Percentiles rank a stretch among this genome's conserved stretches.
These are phyloP conservation scores for Mimachlamys varia DNA, from an alignment of 2,888 invertebrate genomes.

Conservation along the genomic window DNA sequence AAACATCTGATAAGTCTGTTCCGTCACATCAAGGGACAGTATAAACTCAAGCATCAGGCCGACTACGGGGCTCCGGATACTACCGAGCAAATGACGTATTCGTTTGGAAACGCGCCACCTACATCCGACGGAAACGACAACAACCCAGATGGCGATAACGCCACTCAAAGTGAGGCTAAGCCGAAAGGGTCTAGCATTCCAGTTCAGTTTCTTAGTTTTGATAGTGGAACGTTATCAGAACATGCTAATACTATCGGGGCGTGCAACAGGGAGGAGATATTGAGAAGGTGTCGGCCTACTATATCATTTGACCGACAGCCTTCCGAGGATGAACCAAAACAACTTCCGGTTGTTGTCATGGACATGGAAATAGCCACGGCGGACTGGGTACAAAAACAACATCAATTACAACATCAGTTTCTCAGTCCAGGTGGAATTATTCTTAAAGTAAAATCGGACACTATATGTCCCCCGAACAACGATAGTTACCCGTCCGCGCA, in stretches of 20 bases:
- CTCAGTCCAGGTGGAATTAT: slow-evolving; percentile 50
- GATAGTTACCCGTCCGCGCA: slow-evolving; percentile 47
- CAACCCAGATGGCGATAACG: neutral
- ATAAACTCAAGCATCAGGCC: slow-evolving; percentile 10
- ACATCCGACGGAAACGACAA: neutral
- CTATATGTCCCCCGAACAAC: slow-evolving; percentile 51
- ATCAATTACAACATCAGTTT: slow-evolving; percentile 49
- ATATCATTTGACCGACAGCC: slow-evolving; percentile 12
- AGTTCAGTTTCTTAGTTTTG: slow-evolving; percentile 27
- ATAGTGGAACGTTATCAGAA: neutral
- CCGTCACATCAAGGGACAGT: neutral
- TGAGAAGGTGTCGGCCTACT: neutral
- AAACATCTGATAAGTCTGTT: slow-evolving; percentile 47
- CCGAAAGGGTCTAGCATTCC: neutral
- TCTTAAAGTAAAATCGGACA: slow-evolving; percentile 53
- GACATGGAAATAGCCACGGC: slow-evolving; percentile 51
- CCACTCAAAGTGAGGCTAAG: neutral
- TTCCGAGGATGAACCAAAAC: slow-evolving; percentile 44
- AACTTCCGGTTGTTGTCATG: slow-evolving; percentile 51
- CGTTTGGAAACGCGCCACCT: neutral
- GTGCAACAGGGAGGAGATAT: neutral
- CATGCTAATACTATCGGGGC: neutral
- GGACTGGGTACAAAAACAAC: slow-evolving; percentile 54
- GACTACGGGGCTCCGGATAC: neutral
- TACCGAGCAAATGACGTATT: slow-evolving; percentile 15